Percentiles rank a stretch among this genome's conserved stretches.
Conservation (phyloP, 2,888 invertebrate genomes). For the Eupithecia dodoneata region DNA sequence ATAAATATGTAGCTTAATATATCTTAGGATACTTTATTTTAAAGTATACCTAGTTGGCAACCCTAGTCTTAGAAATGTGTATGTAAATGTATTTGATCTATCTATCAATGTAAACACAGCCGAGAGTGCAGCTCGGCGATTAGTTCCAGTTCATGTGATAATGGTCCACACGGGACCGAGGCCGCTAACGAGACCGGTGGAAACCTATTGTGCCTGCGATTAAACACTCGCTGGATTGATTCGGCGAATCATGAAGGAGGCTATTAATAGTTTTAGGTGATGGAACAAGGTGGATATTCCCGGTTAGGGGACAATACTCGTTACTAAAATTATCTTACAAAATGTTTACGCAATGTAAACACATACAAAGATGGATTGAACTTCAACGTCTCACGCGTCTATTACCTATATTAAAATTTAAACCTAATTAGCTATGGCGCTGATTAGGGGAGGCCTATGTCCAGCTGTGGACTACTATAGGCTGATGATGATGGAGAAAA, state of each 20-base stretch:
- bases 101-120: not conserved
- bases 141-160: constrained; percentile 11
- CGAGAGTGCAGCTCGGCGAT: not conserved
- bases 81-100: not conserved
- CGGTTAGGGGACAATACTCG: not conserved
- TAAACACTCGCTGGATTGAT: constrained; percentile 21
- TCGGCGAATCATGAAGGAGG: constrained; percentile 15
- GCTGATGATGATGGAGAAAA: not conserved
- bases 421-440: too few species aligned
- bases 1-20: too few species aligned
- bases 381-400: too few species aligned
- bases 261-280: not conserved
- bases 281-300: not conserved
- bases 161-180: constrained; percentile 23
- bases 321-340: not conserved
- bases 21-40: too few species aligned
- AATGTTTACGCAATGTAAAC: not conserved
- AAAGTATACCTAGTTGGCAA: too few species aligned
- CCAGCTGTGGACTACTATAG: too few species aligned
- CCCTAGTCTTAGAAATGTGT: too few species aligned
- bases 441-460: too few species aligned
- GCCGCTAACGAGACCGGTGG: constrained; percentile 17
- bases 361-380: too few species aligned
- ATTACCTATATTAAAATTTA: too few species aligned
- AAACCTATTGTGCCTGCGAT: constrained; percentile 7